phyloP scores from a whole-genome alignment of 2,888 invertebrate genomes.

The Drosophila pseudotakahashii region DNA sequence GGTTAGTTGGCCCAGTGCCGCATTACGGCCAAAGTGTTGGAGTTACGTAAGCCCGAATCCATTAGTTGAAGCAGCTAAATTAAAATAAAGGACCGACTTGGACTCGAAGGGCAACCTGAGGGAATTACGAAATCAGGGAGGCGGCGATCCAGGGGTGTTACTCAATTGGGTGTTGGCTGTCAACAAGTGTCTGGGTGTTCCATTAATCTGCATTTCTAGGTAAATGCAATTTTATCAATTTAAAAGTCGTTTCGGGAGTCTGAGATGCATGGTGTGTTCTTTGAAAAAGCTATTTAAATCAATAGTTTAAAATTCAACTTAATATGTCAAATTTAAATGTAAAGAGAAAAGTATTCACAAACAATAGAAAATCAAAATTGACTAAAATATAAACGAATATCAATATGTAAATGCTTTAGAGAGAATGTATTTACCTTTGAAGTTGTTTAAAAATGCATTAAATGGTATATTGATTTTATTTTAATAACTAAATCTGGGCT shows the following conservation, averaged over 20 bases:
- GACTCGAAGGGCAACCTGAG: not conserved
- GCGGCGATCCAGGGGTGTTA: not conserved
- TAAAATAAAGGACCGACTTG: slow-evolving; percentile 66
- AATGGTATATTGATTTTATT: not conserved
- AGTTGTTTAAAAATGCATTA: slow-evolving; percentile 2
- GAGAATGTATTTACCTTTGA: not conserved
- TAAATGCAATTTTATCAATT: slow-evolving; percentile 14
- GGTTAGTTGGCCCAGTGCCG: slow-evolving; percentile 35
- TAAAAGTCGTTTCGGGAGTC: not conserved
- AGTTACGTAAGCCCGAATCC: slow-evolving; percentile 79
- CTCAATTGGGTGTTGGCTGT: not conserved
- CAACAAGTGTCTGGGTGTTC: slow-evolving; percentile 29
- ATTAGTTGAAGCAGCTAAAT: slow-evolving; percentile 78
- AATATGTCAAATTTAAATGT: not conserved
- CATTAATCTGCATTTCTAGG: slow-evolving; percentile 15
- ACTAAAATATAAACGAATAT: not conserved
- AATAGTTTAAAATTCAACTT: not conserved
- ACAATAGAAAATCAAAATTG: too few species aligned
- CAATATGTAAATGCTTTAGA: not conserved
- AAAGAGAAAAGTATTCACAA: too few species aligned
- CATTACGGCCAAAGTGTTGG: slow-evolving; percentile 71
- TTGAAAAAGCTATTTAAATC: too few species aligned
- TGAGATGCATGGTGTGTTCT: too few species aligned
- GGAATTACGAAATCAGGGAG: slow-evolving; percentile 12
- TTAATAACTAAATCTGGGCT: not conserved